Evolutionary conservation across 2,113 vertebrate genomes (phyloP).

Genomic region (Larimichthys crocea): DNA sequence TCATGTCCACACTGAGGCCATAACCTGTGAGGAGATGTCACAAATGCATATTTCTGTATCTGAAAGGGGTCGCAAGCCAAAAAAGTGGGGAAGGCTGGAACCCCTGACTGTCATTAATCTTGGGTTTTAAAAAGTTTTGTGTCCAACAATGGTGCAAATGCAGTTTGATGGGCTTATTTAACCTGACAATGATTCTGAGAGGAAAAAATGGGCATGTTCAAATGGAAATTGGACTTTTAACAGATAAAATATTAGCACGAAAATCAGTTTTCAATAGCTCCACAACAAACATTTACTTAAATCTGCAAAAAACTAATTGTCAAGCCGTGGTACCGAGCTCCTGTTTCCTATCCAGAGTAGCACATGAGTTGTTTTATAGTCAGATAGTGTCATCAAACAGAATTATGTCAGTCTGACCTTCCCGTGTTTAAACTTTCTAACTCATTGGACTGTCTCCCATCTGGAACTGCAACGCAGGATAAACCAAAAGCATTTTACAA

Average conservation of each 20-base stretch:
- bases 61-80: background rate
- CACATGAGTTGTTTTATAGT: slow-evolving; percentile 30
- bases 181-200: background rate
- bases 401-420: slow-evolving; percentile 38
- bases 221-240: background rate
- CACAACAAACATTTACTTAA: slow-evolving; percentile 2
- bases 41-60: background rate
- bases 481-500: slow-evolving; percentile 25
- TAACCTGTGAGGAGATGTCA: background rate
- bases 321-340: background rate
- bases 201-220: background rate
- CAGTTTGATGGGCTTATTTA: background rate
- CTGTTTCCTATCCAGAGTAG: background rate
- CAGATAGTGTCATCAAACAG: slow-evolving; percentile 20
- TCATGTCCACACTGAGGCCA: background rate
- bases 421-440: slow-evolving; percentile 14
- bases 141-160: background rate
- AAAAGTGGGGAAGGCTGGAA: background rate
- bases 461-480: slow-evolving; percentile 22
- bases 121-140: background rate
- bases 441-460: slow-evolving; percentile 30
- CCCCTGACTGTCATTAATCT: background rate
- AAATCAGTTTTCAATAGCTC: background rate
- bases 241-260: background rate
- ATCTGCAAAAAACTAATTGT: slow-evolving; percentile 14